phyloP scores from a whole-genome alignment of 92 coral and sea anemone genomes.

The Zoanthus sociatus region DNA sequence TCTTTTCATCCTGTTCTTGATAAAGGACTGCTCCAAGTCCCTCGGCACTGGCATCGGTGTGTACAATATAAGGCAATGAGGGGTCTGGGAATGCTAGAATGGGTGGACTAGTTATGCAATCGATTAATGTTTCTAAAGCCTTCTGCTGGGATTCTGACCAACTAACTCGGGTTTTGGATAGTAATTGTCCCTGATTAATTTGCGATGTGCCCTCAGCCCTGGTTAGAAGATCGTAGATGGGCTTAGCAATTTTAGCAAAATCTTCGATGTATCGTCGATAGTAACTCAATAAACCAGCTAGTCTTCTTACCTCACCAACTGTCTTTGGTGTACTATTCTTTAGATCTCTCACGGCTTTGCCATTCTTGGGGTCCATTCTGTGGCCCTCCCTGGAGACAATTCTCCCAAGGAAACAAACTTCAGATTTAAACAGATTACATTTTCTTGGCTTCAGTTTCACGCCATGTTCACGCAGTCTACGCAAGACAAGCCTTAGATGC shows the following conservation, averaged over 20 bases:
- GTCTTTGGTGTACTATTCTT: conserved; percentile 47
- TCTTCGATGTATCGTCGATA: conserved; percentile 53
- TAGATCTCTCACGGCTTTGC: conserved; percentile 35
- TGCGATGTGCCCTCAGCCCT: conserved; percentile 6
- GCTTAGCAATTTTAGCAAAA: conserved; percentile 60
- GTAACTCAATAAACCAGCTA: conserved; percentile 60
- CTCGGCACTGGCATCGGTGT: conserved; percentile 53
- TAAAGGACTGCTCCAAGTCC: conserved; percentile 55
- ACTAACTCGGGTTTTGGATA: conserved; percentile 56
- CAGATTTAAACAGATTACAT: conserved; percentile 40
- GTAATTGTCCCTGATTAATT: conserved; percentile 48
- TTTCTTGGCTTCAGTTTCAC: conserved; percentile 46
- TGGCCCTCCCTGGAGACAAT: conserved; percentile 49
- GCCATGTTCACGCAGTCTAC: conserved; percentile 47
- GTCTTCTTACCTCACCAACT: conserved; percentile 65
- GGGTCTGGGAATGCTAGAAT: conserved; percentile 58
- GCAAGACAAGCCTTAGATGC: conserved; percentile 45
- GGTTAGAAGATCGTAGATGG: conserved; percentile 63
- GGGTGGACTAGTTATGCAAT: conserved; percentile 58
- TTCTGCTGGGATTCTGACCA: conserved; percentile 34
- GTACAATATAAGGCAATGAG: conserved; percentile 46
- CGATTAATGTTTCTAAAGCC: conserved; percentile 48
- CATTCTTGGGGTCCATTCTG: conserved; percentile 39
- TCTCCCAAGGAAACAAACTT: conserved; percentile 45
- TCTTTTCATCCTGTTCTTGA: conserved; percentile 39